Percentiles rank a stretch among this genome's conserved stretches.
Conservation (phyloP, 2,797 vertebrate genomes). For the Orestias chungarensis region DNA sequence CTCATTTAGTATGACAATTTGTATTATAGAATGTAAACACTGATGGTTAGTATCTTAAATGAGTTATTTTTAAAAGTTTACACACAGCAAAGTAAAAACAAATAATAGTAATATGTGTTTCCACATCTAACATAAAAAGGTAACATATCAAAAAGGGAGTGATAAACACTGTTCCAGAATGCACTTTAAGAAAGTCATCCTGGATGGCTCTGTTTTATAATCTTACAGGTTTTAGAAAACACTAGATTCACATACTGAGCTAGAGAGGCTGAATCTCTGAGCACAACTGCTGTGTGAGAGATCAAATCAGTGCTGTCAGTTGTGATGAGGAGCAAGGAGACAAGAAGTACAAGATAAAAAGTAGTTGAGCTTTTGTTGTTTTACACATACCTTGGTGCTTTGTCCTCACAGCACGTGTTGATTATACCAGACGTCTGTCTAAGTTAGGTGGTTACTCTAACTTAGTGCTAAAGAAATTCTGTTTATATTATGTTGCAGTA, state of each 20-base stretch:
- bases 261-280: conserved; percentile 9
- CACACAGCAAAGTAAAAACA: not conserved
- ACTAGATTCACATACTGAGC: conserved; percentile 3
- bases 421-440: conserved; percentile 10
- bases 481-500: not conserved
- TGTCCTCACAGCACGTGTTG: not conserved
- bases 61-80: not conserved
- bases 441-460: conserved; percentile 2
- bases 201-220: conserved; percentile 1
- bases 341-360: not conserved
- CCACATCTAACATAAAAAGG: not conserved
- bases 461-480: not conserved
- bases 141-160: not conserved
- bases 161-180: not conserved
- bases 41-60: no score
- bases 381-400: not conserved
- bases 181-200: not conserved
- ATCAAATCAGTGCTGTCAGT: not conserved
- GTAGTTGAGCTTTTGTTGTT: not conserved
- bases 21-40: no score
- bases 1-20: no score
- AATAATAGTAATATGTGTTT: not conserved
- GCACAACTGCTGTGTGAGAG: not conserved
- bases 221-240: conserved; percentile 21
- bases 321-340: conserved; percentile 7